A percentile compares a stretch with the other conserved stretches of the same genome.
Evolutionary conservation across 2,888 invertebrate species (phyloP).

Genomic region (Pyrochroa serraticornis): DNA sequence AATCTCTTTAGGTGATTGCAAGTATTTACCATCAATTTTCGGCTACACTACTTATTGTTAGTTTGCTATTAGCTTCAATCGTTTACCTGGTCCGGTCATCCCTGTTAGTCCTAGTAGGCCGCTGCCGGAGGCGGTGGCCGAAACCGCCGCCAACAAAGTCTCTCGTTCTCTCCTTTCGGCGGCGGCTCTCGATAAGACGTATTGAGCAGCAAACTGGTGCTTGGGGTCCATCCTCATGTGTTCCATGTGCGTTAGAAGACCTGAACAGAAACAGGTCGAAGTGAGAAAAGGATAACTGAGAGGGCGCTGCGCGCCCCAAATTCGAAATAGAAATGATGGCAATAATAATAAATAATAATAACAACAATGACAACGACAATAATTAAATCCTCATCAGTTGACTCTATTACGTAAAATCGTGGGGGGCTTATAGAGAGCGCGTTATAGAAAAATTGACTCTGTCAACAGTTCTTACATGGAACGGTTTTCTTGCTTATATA

Average conservation of each 20-base stretch:
- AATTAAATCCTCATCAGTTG: slow-evolving; percentile 26
- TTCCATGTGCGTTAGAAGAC: slow-evolving; percentile 91
- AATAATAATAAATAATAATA: not conserved
- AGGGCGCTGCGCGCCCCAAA: no score
- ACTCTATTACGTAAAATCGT: not conserved
- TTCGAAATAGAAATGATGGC: slow-evolving; percentile 1
- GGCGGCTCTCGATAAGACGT: slow-evolving; percentile 87
- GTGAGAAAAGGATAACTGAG: not conserved
- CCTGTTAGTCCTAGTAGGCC: slow-evolving; percentile 64
- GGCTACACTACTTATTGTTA: no score
- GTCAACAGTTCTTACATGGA: slow-evolving; percentile 16
- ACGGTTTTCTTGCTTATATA: not conserved
- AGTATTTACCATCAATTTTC: no score
- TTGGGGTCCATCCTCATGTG: slow-evolving; percentile 97
- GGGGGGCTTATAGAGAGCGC: not conserved
- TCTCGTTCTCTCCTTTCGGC: slow-evolving; percentile 89
- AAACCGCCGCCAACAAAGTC: slow-evolving; percentile 69
- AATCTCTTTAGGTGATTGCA: no score
- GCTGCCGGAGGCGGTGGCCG: slow-evolving; percentile 64
- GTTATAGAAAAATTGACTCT: not conserved
- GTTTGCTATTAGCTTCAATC: no score
- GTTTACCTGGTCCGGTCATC: slow-evolving; percentile 52
- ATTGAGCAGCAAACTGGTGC: slow-evolving; percentile 94
- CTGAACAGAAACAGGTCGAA: slow-evolving; percentile 61
- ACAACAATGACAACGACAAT: not conserved